Evolutionary conservation across 2,888 invertebrate genomes (phyloP), one percentile per base, ranked within the genome.

Genomic region (Trissolcus japonicus): DNA sequence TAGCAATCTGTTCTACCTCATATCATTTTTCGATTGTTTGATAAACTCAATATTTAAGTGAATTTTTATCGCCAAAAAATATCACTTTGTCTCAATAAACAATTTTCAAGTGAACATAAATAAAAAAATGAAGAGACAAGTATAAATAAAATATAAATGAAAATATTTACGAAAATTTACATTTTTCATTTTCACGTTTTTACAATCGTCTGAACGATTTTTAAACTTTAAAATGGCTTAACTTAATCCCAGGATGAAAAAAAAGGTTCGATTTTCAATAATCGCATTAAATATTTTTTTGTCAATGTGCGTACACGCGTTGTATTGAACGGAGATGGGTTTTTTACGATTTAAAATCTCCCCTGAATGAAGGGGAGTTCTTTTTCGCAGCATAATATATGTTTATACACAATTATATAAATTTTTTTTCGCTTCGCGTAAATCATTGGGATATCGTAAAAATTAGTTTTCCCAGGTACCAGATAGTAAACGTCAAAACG

Each of bases 381-480:
- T 67, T 60, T 68, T 63, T 62, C 56, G 13, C 13, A 62, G 40
- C 50, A 16, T 51, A 19, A 29, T 63, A 55, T 62, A 60, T 43
- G 7, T 54, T 21, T 43, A 63, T 17, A 29, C 48, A 43, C 35
- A 16, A 46, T 50, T 69, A 62, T 19, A 14, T 19, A 51, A 56
- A 61, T 54, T 46, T 73, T 60, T 75, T 61, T 53, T 77, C 54
- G 41, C 48, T 54, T 14, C 51, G 7, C 79, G 75, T 81, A 80
- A 81, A 80, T 81, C 80, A 80, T 59, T 66, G 74, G 50, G 73
- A 69, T 68, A 79, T 74, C 77, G 79, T 76, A 74, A 80, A 78
- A 79, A 80, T 81, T 81, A 80, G 79, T 78, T 81, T 80, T 80
- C 78, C 80, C 80, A 81, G 80, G 81, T 83, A 81, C 78, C 76